These are phyloP conservation scores for Macrotus californicus DNA, from an alignment of 2,113 vertebrate genomes.

Conservation along the genomic window DNA sequence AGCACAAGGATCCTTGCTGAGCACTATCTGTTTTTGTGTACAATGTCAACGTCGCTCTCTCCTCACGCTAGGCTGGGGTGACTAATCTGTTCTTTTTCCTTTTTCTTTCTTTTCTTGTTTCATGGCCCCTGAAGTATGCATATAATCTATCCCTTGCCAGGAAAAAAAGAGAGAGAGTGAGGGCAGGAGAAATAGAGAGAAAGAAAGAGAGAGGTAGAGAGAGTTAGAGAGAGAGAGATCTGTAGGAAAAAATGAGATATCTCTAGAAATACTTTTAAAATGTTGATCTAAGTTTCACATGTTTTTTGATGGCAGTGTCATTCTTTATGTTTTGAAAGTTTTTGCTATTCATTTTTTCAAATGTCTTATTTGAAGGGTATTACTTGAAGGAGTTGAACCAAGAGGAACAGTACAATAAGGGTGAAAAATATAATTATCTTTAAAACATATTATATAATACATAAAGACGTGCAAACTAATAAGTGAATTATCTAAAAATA, in stretches of 20 bases:
- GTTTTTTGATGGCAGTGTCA: background rate
- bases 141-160: background rate
- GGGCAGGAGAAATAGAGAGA: background rate
- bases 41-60: background rate
- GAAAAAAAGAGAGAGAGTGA: background rate
- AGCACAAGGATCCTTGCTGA: background rate
- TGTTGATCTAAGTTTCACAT: background rate
- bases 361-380: background rate
- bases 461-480: background rate
- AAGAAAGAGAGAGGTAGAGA: background rate
- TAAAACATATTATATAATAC: background rate
- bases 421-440: background rate
- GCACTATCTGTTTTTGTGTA: background rate
- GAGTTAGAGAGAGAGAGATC: background rate
- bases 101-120: background rate
- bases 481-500: background rate
- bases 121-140: background rate
- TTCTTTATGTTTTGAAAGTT: background rate
- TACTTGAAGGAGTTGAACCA: background rate
- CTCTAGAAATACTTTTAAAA: constrained; percentile 2
- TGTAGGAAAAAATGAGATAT: background rate
- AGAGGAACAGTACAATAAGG: background rate
- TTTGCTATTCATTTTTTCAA: background rate
- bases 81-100: background rate
- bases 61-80: background rate